A percentile compares a stretch with the other conserved stretches of the same genome.
Evolutionary conservation across 1,140 invertebrate species (phyloP).

Genomic region (Meloidogyne exigua): DNA sequence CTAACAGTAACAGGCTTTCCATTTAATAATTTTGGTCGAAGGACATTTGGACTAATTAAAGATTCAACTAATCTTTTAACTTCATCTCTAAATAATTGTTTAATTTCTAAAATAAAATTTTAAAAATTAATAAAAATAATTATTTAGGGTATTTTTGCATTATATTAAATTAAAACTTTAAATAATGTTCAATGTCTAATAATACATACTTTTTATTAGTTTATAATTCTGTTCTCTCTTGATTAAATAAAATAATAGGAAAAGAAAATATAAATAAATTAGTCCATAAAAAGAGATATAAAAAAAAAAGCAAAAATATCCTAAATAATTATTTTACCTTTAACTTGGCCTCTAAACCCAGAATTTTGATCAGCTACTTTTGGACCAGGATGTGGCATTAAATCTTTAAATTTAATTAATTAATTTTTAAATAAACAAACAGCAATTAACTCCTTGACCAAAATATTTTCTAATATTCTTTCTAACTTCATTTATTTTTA

Average conservation of each 20-base stretch:
- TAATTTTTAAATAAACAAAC: background rate
- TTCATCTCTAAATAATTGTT: conserved; percentile 60
- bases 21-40: conserved; percentile 58
- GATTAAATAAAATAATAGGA: no score
- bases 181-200: no score
- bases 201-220: no score
- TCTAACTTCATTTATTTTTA: conserved; percentile 37
- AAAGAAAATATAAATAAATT: no score
- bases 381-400: conserved; percentile 61
- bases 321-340: no score
- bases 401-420: conserved; percentile 14
- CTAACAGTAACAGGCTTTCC: conserved; percentile 58
- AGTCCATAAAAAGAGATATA: no score
- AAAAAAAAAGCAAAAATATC: no score
- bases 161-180: no score
- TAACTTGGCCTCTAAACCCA: conserved; percentile 56
- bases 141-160: no score
- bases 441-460: conserved; percentile 52
- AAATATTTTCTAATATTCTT: conserved; percentile 56
- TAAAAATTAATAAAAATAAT: no score
- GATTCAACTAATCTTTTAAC: conserved; percentile 53
- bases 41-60: conserved; percentile 46
- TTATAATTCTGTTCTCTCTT: no score
- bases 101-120: conserved; percentile 53
- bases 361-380: conserved; percentile 56